Conservation (phyloP, 2,888 invertebrate species). For the Phlogophora meticulosa region DNA sequence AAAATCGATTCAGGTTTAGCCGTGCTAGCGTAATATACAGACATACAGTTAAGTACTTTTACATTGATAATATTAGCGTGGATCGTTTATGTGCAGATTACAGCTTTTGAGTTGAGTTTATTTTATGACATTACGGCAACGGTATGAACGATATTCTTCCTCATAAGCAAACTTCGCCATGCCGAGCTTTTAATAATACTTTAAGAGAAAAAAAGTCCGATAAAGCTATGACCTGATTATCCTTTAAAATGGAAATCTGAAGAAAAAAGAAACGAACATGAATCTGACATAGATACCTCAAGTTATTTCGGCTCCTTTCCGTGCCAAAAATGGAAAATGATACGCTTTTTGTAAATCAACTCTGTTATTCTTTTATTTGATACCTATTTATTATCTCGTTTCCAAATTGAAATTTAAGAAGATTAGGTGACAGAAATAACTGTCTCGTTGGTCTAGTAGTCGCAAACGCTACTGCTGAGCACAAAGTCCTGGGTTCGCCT, state of each 20-base stretch:
- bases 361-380: slow-evolving; percentile 7
- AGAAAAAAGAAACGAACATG: slow-evolving; percentile 16
- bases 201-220: not conserved
- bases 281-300: slow-evolving; percentile 34
- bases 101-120: slow-evolving; percentile 27
- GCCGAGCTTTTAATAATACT: slow-evolving; percentile 21
- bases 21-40: too few species aligned
- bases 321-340: slow-evolving; percentile 49
- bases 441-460: too few species aligned
- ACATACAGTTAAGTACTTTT: too few species aligned
- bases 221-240: slow-evolving; percentile 6
- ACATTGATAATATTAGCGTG: too few species aligned
- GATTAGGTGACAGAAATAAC: not conserved
- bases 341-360: slow-evolving; percentile 23
- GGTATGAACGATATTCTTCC: slow-evolving; percentile 11
- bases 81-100: slow-evolving; percentile 29
- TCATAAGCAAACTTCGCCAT: not conserved
- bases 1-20: too few species aligned
- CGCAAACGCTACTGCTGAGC: too few species aligned
- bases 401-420: slow-evolving; percentile 34
- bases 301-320: slow-evolving; percentile 20
- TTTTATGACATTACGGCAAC: slow-evolving; percentile 15
- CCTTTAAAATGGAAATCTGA: slow-evolving; percentile 12
- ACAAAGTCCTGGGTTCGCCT: too few species aligned
- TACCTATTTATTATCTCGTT: slow-evolving; percentile 11